These are phyloP conservation scores for Athrips mouffetella DNA, from an alignment of 2,888 invertebrate genomes.

Conservation along the genomic window DNA sequence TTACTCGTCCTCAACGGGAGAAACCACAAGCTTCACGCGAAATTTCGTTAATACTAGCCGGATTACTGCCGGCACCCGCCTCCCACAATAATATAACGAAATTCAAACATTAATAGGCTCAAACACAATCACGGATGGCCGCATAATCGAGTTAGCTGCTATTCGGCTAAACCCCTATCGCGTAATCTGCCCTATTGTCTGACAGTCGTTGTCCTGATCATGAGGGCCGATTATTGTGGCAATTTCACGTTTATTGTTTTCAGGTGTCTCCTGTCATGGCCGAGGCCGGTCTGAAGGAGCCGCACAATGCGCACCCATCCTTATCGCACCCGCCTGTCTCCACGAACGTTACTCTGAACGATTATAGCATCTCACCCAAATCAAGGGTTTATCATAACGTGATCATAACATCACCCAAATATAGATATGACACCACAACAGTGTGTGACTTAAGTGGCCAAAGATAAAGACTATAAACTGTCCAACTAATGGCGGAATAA, in stretches of 20 bases:
- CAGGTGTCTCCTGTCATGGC: slow-evolving; percentile 59
- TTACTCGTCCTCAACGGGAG: slow-evolving; percentile 34
- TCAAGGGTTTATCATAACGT: slow-evolving; percentile 21
- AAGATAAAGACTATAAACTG: slow-evolving; percentile 22
- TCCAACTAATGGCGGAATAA: slow-evolving; percentile 28
- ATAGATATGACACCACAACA: background rate
- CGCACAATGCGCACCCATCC: slow-evolving; percentile 42
- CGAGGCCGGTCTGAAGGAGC: slow-evolving; percentile 48
- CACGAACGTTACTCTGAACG: slow-evolving; percentile 41
- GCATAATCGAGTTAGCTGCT: slow-evolving; percentile 77
- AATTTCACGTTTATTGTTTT: slow-evolving; percentile 74
- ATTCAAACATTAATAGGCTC: slow-evolving; percentile 76
- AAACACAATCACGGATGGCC: slow-evolving; percentile 77
- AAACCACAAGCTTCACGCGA: slow-evolving; percentile 46
- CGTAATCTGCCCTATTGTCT: slow-evolving; percentile 74
- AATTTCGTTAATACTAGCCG: slow-evolving; percentile 64
- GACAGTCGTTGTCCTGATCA: slow-evolving; percentile 67
- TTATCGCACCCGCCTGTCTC: slow-evolving; percentile 47
- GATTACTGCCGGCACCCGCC: slow-evolving; percentile 60
- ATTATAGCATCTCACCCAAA: slow-evolving; percentile 27
- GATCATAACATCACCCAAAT: background rate
- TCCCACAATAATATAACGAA: slow-evolving; percentile 74
- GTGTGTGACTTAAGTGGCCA: background rate
- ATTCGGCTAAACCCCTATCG: slow-evolving; percentile 75
- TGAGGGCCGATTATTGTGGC: slow-evolving; percentile 74